Conservation (phyloP, 2,888 invertebrate species). For the Agelastica alni region DNA sequence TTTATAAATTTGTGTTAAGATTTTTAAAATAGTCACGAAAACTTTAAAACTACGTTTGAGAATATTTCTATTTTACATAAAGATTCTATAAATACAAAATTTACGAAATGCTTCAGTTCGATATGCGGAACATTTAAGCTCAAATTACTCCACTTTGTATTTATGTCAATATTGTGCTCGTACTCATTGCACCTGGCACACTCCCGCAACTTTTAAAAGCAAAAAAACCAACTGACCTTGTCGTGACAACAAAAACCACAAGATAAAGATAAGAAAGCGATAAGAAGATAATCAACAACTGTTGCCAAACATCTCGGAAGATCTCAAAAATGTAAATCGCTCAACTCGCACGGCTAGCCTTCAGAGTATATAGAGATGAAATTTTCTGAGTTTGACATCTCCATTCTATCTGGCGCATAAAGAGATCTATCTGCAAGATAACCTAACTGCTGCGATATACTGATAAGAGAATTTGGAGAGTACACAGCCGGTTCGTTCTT, state of each 20-base stretch:
- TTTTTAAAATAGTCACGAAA: no score
- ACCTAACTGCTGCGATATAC: slow-evolving; percentile 42
- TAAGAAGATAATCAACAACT: slow-evolving; percentile 26
- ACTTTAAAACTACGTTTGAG: no score
- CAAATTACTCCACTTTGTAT: not conserved
- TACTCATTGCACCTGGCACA: slow-evolving; percentile 14
- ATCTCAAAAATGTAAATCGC: slow-evolving; percentile 26
- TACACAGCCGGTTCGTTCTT: slow-evolving; percentile 44
- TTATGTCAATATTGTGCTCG: not conserved
- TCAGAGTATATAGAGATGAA: slow-evolving; percentile 24
- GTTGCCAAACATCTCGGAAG: slow-evolving; percentile 33
- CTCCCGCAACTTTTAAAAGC: slow-evolving; percentile 2
- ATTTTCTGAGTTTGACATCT: slow-evolving; percentile 56
- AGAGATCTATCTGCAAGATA: slow-evolving; percentile 55
- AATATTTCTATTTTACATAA: no score
- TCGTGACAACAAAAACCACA: slow-evolving; percentile 2
- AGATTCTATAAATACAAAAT: no score
- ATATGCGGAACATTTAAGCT: no score
- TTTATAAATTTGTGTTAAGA: no score
- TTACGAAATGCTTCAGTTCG: no score
- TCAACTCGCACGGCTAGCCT: slow-evolving; percentile 16
- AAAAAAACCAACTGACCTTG: slow-evolving; percentile 11
- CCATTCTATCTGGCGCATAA: slow-evolving; percentile 51
- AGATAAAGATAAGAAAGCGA: slow-evolving; percentile 12
- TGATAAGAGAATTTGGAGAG: slow-evolving; percentile 47